Evolutionary conservation across 2,888 invertebrate species (phyloP).

Genomic region (Hypomecis punctinalis): DNA sequence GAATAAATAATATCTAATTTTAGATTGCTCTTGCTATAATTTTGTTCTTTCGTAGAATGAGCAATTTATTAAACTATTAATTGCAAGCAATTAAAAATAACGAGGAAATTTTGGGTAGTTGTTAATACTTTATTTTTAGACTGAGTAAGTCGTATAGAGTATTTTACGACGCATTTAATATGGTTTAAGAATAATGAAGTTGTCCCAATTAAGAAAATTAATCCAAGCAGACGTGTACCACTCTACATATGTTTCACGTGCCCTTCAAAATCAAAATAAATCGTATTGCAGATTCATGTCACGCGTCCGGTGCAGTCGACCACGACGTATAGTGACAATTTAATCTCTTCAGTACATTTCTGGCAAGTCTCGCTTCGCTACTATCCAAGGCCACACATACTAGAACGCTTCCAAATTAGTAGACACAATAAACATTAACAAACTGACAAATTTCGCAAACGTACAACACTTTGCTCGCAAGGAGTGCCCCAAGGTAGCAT

Average conservation of each 20-base stretch:
- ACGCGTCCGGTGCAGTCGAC: conserved; percentile 45
- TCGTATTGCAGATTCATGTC: conserved; percentile 48
- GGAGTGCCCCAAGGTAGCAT: conserved; percentile 51
- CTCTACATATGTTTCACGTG: conserved; percentile 29
- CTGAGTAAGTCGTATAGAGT: conserved; percentile 36
- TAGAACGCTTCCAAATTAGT: conserved; percentile 56
- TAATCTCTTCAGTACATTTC: conserved; percentile 47
- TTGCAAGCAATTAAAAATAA: too few relatives aligned
- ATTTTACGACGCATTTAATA: conserved; percentile 7
- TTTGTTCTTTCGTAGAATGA: neutral
- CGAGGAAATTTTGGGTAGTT: too few relatives aligned
- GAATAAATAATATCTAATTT: conserved; percentile 53
- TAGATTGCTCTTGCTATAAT: neutral
- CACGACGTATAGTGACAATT: conserved; percentile 53
- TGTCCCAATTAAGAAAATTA: conserved; percentile 22
- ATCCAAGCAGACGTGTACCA: conserved; percentile 12
- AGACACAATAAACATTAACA: conserved; percentile 49
- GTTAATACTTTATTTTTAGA: too few relatives aligned
- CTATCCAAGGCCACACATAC: conserved; percentile 54
- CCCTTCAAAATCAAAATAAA: conserved; percentile 46
- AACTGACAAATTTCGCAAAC: conserved; percentile 50
- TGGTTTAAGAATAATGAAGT: conserved; percentile 7
- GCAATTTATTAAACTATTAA: too few relatives aligned
- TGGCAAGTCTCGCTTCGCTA: conserved; percentile 32
- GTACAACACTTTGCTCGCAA: conserved; percentile 31